Conservation (phyloP, 2,888 invertebrate genomes). For the Scaeva pyrastri region DNA sequence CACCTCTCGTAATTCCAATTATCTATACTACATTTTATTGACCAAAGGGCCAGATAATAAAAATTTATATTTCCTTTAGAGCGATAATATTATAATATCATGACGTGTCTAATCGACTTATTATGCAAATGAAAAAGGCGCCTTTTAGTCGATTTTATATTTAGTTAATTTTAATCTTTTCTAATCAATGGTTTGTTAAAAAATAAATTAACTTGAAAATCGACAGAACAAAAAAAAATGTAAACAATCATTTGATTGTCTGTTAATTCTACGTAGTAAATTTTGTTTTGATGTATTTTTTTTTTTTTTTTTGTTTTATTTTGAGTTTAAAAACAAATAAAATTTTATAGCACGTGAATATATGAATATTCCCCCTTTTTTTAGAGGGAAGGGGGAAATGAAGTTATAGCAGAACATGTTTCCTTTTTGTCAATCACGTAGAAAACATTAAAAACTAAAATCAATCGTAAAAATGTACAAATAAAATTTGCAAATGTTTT, state of each 20-base stretch:
- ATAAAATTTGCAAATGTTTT: conserved; percentile 3
- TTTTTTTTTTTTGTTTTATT: not conserved
- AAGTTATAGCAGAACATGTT: not conserved
- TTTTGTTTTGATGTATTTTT: not conserved
- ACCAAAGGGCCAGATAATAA: not conserved
- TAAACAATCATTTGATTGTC: not conserved
- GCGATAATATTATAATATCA: not conserved
- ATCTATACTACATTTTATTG: not conserved
- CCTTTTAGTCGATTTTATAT: not conserved
- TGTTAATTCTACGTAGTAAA: not conserved
- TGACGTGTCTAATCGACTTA: conserved; percentile 12
- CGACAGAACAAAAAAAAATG: not conserved
- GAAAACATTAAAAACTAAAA: not conserved
- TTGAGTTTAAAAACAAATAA: too few species aligned
- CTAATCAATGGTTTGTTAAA: not conserved
- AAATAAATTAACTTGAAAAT: not conserved
- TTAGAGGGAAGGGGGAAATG: not conserved
- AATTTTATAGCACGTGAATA: too few species aligned
- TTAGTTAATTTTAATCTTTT: not conserved
- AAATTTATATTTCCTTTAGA: not conserved
- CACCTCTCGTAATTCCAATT: not conserved
- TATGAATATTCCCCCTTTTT: too few species aligned
- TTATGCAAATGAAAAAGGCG: conserved; percentile 30
- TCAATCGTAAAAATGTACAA: not conserved
- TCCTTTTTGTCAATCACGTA: not conserved